Conservation (phyloP, 2,888 invertebrate species). For the Psylliodes chrysocephalus region DNA sequence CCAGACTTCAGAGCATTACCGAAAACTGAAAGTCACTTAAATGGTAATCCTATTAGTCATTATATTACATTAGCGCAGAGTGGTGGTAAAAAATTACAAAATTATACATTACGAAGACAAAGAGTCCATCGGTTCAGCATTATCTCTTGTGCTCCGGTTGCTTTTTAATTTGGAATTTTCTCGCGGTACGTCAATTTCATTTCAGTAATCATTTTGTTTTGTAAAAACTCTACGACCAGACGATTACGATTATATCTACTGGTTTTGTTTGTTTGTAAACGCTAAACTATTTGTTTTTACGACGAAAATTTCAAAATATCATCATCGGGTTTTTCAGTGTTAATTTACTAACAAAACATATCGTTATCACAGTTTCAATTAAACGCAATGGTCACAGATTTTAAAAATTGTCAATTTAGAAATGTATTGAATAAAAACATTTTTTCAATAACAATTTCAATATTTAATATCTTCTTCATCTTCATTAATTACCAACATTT, state of each 20-base stretch:
- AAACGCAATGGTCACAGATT: no score
- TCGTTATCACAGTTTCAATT: no score
- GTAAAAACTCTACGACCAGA: not conserved
- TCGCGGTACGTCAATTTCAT: constrained; percentile 37
- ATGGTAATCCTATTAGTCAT: constrained; percentile 49
- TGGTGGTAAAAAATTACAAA: constrained; percentile 48
- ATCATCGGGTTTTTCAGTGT: no score
- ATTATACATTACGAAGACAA: constrained; percentile 49
- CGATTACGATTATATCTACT: not conserved
- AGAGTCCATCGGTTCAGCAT: constrained; percentile 48
- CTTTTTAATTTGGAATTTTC: constrained; percentile 37
- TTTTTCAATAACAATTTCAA: no score
- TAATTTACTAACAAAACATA: no score
- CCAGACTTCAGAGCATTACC: not conserved
- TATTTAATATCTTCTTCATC: no score
- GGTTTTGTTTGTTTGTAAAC: constrained; percentile 1
- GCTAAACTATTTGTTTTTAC: constrained; percentile 7
- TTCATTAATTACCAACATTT: no score
- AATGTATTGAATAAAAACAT: no score
- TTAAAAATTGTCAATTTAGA: no score
- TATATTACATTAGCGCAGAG: constrained; percentile 48
- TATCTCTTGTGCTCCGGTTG: constrained; percentile 33
- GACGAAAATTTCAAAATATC: not conserved
- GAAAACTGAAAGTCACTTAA: constrained; percentile 40
- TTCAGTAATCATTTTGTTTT: constrained; percentile 20